Percentiles rank a stretch among this genome's conserved stretches.
These are phyloP conservation scores for Lepisosteus oculatus DNA, from an alignment of 2,113 vertebrate species.

Conservation along the genomic window DNA sequence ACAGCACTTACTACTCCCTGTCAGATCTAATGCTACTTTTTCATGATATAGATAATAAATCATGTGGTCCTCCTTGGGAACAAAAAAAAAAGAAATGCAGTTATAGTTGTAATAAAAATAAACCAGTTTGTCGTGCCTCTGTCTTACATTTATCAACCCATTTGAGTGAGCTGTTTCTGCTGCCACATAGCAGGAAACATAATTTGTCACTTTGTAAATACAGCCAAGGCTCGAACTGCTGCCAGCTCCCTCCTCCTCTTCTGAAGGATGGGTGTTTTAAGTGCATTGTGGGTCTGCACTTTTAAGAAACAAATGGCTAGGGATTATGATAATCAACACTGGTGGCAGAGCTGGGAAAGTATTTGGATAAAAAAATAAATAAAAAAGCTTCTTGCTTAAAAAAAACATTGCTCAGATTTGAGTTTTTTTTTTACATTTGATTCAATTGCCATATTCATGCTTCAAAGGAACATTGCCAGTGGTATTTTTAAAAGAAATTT, in stretches of 20 bases:
- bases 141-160: conserved; percentile 82
- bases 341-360: conserved; percentile 24
- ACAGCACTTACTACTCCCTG: conserved; percentile 31
- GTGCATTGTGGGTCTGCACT: conserved; percentile 57
- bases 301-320: conserved; percentile 23
- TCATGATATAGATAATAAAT: conserved; percentile 72
- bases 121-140: conserved; percentile 78
- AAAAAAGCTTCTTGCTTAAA: neutral
- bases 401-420: too few relatives aligned
- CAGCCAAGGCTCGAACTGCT: conserved; percentile 75
- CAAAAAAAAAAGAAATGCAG: conserved; percentile 62
- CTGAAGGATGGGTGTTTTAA: conserved; percentile 74
- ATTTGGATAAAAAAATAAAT: neutral
- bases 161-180: conserved; percentile 77
- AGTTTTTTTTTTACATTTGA: too few relatives aligned
- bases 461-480: too few relatives aligned
- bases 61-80: conserved; percentile 57
- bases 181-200: conserved; percentile 72
- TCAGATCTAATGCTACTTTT: conserved; percentile 76
- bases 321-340: neutral
- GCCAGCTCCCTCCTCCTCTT: conserved; percentile 74
- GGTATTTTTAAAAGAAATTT: too few relatives aligned
- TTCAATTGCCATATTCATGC: too few relatives aligned
- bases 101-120: conserved; percentile 82
- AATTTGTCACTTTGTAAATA: conserved; percentile 87